Evolutionary conservation across 2,888 invertebrate species (phyloP), one percentile per base, ranked within the genome.

Genomic region (Drosophila mercatorum): DNA sequence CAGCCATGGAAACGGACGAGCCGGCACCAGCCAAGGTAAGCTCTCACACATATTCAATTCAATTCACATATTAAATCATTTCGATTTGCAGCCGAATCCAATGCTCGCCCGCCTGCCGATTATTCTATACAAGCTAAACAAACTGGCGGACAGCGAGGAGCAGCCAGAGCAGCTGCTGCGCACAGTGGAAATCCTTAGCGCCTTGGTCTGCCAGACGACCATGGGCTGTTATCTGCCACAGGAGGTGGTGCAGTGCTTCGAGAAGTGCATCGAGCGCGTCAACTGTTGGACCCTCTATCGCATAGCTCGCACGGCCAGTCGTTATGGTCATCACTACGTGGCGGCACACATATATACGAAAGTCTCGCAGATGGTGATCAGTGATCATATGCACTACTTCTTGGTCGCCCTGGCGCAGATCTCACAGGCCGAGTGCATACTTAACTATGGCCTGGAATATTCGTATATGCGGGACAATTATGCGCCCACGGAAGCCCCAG

Each of bases 351-450:
- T 97, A 40, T 94, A 96, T 83, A 93, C 94, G 34, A 93, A 94
- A 51, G 92, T 97, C 36, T 94, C 95, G 3, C 95, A 95, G 52
- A 94, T 95, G 76, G 96, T 97, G 0, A 96, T 97, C 17, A 96
- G 97, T 40, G 98, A 98, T 90, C 96, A 97, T 83, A 95, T 97
- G 55, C 97, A 98, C 89, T 97, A 97, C 90, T 98, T 98, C 96
- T 93, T 98, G 60, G 95, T 95, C 0, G 96, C 97, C 0, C 92
- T 98, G n/a, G 94, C 96, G 72, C 94, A 96, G 70, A 95, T 97
- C 76, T 95, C 96, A 0, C 94, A 94, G 56, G 97, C 96, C 0
- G 97, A 97, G 92, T 95, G 95, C 14, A 94, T 94, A 59, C 93
- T 97, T 0, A 93, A 93, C 76, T 94, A 93, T 69, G 92, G 94